phyloP scores from a whole-genome alignment of 1,140 invertebrate species.

The Macrotrachela quadricornifera region DNA sequence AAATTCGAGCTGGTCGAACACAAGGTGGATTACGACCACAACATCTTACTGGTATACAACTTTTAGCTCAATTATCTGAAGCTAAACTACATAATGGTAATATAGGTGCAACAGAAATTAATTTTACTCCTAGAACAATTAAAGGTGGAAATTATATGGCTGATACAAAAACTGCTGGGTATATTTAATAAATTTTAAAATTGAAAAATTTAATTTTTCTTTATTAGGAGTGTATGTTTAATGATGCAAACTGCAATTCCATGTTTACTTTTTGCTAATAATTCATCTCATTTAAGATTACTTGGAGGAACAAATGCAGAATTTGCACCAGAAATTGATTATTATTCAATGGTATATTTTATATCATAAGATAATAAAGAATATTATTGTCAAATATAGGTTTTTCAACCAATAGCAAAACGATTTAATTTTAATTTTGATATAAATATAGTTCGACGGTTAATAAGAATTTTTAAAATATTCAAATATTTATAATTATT shows the following conservation, averaged over 20 bases:
- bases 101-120: constrained; percentile 50
- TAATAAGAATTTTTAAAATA: no score
- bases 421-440: constrained; percentile 52
- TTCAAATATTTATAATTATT: no score
- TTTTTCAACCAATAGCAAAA: constrained; percentile 47
- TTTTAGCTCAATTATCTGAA: constrained; percentile 46
- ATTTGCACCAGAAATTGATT: constrained; percentile 69
- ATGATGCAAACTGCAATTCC: constrained; percentile 61
- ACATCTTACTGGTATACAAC: constrained; percentile 55
- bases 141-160: constrained; percentile 40
- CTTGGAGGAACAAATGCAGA: constrained; percentile 69
- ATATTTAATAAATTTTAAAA: no score
- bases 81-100: constrained; percentile 43
- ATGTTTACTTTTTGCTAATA: constrained; percentile 45
- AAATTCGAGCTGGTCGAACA: constrained; percentile 52
- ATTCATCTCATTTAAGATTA: constrained; percentile 35
- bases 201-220: no score
- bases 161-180: constrained; percentile 8
- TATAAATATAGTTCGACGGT: constrained; percentile 40
- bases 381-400: constrained; percentile 25
- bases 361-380: no score
- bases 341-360: constrained; percentile 16
- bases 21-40: constrained; percentile 59
- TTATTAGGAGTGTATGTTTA: constrained; percentile 41
- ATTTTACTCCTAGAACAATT: constrained; percentile 45